phyloP scores from a whole-genome alignment of 2,797 vertebrate species.

The Gastrophryne carolinensis region DNA sequence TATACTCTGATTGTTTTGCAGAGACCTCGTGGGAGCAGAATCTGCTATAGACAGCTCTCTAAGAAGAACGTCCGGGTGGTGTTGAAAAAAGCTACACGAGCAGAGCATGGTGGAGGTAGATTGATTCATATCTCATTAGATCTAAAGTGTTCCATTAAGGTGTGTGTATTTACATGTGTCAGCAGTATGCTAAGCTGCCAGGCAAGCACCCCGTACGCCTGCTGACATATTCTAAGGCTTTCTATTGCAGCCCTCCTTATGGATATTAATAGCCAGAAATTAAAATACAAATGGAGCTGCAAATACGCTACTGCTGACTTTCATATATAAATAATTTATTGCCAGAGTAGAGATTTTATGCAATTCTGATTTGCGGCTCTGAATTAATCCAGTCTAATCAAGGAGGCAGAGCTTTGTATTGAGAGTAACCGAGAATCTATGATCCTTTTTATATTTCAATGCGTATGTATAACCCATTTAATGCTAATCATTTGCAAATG shows the following conservation, averaged over 20 bases:
- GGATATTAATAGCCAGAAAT: conserved; percentile 37
- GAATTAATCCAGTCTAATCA: not conserved
- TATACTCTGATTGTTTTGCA: conserved; percentile 24
- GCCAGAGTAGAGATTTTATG: not conserved
- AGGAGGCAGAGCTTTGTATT: not conserved
- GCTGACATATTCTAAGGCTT: not conserved
- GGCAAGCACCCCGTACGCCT: not conserved
- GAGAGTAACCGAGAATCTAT: not conserved
- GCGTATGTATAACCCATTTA: not conserved
- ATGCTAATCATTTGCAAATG: not conserved
- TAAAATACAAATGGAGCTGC: conserved; percentile 36
- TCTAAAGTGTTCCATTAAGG: conserved; percentile 40
- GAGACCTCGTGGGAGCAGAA: not conserved
- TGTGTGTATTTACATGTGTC: conserved; percentile 37
- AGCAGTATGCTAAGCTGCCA: conserved; percentile 35
- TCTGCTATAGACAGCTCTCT: conserved; percentile 1
- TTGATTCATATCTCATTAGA: conserved; percentile 42
- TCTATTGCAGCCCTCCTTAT: not conserved
- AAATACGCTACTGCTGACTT: conserved; percentile 29
- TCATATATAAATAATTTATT: conserved; percentile 28
- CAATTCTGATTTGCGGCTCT: not conserved
- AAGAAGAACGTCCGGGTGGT: conserved; percentile 3
- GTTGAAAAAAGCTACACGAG: conserved; percentile 7
- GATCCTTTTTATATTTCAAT: not conserved
- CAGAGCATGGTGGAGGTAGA: conserved; percentile 6